phyloP scores from a whole-genome alignment of 2,797 vertebrate genomes.

The Gallinago nigripennis region DNA sequence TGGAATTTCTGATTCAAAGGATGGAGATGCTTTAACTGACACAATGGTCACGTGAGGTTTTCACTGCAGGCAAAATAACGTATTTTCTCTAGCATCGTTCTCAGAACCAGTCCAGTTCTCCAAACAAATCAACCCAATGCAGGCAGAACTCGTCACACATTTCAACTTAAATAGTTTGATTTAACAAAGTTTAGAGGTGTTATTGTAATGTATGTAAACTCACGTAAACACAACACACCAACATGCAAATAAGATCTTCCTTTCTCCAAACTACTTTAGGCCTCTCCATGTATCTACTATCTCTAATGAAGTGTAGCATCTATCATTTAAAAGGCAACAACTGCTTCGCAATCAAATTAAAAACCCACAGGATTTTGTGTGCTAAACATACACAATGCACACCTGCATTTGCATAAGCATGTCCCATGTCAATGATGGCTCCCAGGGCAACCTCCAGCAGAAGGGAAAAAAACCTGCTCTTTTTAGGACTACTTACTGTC shows the following conservation, averaged over 20 bases:
- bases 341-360: not conserved
- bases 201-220: not conserved
- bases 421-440: not conserved
- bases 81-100: not conserved
- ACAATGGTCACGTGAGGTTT: fast-evolving
- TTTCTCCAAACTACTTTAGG: not conserved
- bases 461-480: not conserved
- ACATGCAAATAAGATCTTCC: not conserved
- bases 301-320: not conserved
- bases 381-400: not conserved
- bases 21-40: not conserved
- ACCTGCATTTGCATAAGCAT: not conserved
- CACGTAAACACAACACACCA: not conserved
- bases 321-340: not conserved
- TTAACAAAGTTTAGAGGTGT: not conserved
- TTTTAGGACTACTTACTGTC: not conserved
- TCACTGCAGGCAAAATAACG: not conserved
- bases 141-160: not conserved
- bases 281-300: not conserved
- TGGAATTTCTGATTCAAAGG: not conserved
- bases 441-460: not conserved
- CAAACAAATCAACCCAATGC: not conserved
- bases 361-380: not conserved
- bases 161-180: not conserved
- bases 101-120: not conserved